A percentile compares a stretch with the other conserved stretches of the same genome.
These are phyloP conservation scores for Discoglossus pictus DNA, from an alignment of 2,797 vertebrate genomes.

Conservation along the genomic window DNA sequence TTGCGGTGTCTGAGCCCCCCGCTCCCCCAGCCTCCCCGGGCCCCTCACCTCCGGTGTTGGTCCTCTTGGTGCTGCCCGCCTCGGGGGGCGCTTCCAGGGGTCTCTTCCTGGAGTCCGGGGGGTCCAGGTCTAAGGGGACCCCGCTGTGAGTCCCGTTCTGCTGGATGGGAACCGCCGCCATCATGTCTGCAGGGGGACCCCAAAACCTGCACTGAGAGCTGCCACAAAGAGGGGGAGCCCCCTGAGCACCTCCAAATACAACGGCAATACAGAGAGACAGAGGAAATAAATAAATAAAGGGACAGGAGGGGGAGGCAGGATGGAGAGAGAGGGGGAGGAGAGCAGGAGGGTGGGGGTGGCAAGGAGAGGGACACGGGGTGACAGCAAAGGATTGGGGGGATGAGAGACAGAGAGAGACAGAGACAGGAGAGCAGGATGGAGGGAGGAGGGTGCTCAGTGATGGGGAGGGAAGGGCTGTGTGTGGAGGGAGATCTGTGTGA, in stretches of 20 bases:
- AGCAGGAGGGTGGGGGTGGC: conserved; percentile 57
- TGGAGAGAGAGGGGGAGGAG: conserved; percentile 56
- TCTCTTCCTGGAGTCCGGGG: conserved; percentile 77
- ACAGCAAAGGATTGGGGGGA: conserved; percentile 58
- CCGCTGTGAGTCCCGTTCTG: conserved; percentile 78
- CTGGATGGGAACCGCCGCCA: conserved; percentile 80
- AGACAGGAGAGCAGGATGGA: conserved; percentile 48
- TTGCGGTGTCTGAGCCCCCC: too few relatives aligned
- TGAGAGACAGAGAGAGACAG: conserved; percentile 50
- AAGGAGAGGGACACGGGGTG: conserved; percentile 54
- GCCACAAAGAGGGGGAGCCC: conserved; percentile 59
- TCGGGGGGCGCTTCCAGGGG: conserved; percentile 77
- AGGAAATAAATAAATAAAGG: conserved; percentile 50
- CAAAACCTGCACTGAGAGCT: conserved; percentile 50
- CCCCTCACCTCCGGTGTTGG: conserved; percentile 78
- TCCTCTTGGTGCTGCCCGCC: conserved; percentile 80
- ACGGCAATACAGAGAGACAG: conserved; percentile 45
- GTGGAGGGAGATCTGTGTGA: conserved; percentile 25
- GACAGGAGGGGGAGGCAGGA: conserved; percentile 61
- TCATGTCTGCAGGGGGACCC: conserved; percentile 70
- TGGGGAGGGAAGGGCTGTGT: conserved; percentile 39
- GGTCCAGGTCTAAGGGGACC: conserved; percentile 77
- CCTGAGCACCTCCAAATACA: conserved; percentile 44
- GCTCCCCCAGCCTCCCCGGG: too few relatives aligned
- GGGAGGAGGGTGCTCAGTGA: conserved; percentile 33